phyloP scores from a whole-genome alignment of 2,113 vertebrate species.

The Microcebus lehilahytsara region DNA sequence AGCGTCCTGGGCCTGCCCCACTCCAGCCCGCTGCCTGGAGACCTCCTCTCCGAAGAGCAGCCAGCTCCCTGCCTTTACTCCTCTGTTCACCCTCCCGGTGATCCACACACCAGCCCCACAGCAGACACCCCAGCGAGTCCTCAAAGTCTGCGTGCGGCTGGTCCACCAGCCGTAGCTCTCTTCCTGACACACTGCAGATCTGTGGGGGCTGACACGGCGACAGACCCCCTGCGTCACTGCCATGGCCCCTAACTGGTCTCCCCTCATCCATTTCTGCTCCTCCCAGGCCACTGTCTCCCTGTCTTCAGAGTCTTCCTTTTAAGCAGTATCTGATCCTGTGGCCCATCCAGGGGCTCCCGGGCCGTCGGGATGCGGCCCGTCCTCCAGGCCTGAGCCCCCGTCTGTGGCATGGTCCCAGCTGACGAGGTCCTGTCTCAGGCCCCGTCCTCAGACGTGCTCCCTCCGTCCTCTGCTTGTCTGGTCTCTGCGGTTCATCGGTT shows the following conservation, averaged over 20 bases:
- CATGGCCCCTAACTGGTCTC: accelerated
- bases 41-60: not conserved
- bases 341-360: not conserved
- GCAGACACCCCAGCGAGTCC: no score
- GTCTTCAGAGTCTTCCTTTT: not conserved
- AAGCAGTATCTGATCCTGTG: not conserved
- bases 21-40: not conserved
- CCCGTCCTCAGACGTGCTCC: not conserved
- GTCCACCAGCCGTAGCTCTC: no score
- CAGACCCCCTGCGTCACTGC: no score
- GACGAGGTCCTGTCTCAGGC: not conserved
- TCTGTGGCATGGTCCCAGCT: accelerated
- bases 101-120: accelerated
- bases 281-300: no score
- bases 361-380: no score
- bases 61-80: not conserved
- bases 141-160: not conserved
- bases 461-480: accelerated
- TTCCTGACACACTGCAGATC: not conserved
- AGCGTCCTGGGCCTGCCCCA: not conserved
- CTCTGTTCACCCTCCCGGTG: accelerated
- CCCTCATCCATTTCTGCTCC: not conserved
- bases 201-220: not conserved
- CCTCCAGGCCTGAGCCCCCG: not conserved
- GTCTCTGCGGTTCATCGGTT: not conserved